These are phyloP conservation scores for Pristionchus mayeri DNA, from an alignment of 2,888 invertebrate species.

Conservation along the genomic window DNA sequence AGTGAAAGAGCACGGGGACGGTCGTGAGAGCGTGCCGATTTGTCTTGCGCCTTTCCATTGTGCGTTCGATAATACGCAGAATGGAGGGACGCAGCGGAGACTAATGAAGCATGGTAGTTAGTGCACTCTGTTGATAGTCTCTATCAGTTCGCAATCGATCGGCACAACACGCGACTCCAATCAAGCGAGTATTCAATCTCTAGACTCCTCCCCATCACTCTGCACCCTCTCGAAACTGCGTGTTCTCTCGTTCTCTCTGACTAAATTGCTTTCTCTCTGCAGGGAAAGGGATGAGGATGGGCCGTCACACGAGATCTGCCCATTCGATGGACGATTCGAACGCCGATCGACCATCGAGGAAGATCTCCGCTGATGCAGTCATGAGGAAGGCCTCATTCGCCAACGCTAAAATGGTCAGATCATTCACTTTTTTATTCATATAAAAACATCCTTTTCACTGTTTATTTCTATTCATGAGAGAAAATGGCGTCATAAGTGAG, in stretches of 20 bases:
- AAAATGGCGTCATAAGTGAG: too few species aligned
- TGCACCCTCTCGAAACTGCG: constrained; percentile 1
- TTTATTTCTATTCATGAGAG: too few species aligned
- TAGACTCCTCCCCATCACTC: neutral
- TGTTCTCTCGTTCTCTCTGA: neutral
- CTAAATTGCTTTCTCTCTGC: neutral
- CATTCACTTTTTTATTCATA: neutral
- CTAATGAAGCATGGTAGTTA: too few species aligned
- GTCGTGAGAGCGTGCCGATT: too few species aligned
- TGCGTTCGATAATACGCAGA: too few species aligned
- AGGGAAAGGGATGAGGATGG: constrained; percentile 51
- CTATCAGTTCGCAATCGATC: neutral
- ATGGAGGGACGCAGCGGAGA: too few species aligned
- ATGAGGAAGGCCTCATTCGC: constrained; percentile 66
- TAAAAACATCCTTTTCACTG: too few species aligned
- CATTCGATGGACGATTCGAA: constrained; percentile 64
- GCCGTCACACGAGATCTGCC: constrained; percentile 62
- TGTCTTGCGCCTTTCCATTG: too few species aligned
- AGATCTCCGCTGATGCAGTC: constrained; percentile 67
- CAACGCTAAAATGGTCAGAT: constrained; percentile 64
- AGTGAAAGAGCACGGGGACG: too few species aligned
- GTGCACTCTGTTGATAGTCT: neutral
- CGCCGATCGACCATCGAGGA: constrained; percentile 59
- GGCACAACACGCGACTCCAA: neutral
- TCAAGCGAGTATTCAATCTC: neutral